Base-by-base conservation (phyloP, 2,888 invertebrate genomes). In the Cephus nigrinus region DNA sequence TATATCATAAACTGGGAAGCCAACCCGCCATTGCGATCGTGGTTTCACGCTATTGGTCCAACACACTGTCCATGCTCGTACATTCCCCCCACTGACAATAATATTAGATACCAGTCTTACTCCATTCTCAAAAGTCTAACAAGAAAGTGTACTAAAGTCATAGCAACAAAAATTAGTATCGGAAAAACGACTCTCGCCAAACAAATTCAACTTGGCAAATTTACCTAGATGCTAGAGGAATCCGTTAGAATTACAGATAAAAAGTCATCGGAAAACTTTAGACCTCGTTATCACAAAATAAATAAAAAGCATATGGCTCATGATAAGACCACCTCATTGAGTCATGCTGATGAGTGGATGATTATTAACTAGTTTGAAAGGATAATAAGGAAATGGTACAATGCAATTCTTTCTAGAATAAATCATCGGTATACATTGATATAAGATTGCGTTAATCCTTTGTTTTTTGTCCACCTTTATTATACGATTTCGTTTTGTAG, bases 41-140 rank as follows among this genome's bases (percentile, higher is more conserved):
- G 93, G 92, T 92, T 86, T 86, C 83, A 89, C 85, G 83, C 88
- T 88, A 93, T 93, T 93, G 93, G 93, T 91, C 92, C 92, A 92
- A 86, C 86, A 77, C 86, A 88, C 79, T 73, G 68, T 35, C 55
- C 23, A 55, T 55, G 55, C 55, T 55, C 55, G 78, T 12, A 69
- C 35, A 3, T 74, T 74, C 5, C 74, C 74, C 74, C 74, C 74
- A 74, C 74, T 33, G 30, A 33, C 71, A 33, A 33, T 23, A 31
- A 55, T 55, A 23, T 55, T 23, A 55, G 12, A 3, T 3, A 35
- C 12, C 9, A 23, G 23, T 23, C 23, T 23, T 0, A 55, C 23
- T 55, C 9, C 23, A 55, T 55, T 55, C 55, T 23, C 2, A 23
- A 23, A 5, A 23, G 55, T 55, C 23, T 23, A 23, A 12, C 35